phyloP scores from a whole-genome alignment of 2,888 invertebrate genomes.

The Cosmopolites sordidus region DNA sequence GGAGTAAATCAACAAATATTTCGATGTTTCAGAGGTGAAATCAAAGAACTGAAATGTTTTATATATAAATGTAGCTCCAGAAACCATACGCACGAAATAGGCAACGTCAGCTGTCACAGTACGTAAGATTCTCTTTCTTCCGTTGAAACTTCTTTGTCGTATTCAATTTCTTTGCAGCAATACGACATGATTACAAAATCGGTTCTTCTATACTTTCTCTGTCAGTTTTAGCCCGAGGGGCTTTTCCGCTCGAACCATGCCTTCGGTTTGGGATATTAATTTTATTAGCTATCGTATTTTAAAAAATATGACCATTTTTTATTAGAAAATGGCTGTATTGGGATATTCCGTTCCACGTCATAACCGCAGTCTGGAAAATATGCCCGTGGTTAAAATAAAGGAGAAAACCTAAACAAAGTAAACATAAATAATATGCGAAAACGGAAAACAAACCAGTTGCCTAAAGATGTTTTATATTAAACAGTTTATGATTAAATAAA shows the following conservation, averaged over 20 bases:
- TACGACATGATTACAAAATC: not conserved
- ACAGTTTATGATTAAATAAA: slow-evolving; percentile 11
- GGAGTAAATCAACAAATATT: no score
- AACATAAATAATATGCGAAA: no score
- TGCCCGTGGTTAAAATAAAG: no score
- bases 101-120: slow-evolving; percentile 1
- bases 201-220: not conserved
- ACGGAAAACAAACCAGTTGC: not conserved
- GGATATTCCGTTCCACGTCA: no score
- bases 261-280: not conserved
- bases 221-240: not conserved
- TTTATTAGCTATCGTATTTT: not conserved
- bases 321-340: no score
- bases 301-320: not conserved
- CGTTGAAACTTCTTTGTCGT: not conserved
- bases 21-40: not conserved
- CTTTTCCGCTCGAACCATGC: not conserved
- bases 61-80: not conserved
- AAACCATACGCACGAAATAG: slow-evolving; percentile 1
- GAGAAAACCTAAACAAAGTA: no score
- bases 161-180: not conserved
- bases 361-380: no score
- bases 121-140: not conserved
- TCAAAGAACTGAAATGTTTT: not conserved
- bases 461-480: not conserved